Evolutionary conservation across 64 coral and sea anemone genomes (phyloP).

Genomic region (Acropora yongei): DNA sequence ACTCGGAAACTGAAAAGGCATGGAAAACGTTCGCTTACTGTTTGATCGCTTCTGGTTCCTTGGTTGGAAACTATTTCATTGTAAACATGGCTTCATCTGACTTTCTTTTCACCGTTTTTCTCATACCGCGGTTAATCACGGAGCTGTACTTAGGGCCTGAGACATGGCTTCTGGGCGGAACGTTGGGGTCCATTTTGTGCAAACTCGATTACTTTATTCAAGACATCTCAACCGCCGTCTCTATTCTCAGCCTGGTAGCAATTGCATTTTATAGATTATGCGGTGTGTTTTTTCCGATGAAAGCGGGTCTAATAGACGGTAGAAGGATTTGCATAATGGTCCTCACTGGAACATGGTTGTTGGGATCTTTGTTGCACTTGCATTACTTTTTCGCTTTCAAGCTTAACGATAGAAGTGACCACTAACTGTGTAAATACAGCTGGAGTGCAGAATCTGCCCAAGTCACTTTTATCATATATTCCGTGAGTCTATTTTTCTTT

Average conservation of each 20-base stretch:
- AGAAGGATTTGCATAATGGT: not conserved
- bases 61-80: constrained; percentile 3
- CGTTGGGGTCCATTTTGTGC: not conserved
- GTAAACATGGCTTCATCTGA: constrained; percentile 39
- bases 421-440: not conserved
- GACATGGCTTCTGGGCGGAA: not conserved
- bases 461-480: constrained; percentile 9
- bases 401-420: not conserved
- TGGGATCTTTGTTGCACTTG: not conserved
- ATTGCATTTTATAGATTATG: constrained; percentile 62
- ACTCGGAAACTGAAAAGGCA: too few relatives aligned
- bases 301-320: not conserved
- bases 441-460: constrained; percentile 7
- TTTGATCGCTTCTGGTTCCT: too few relatives aligned
- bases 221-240: constrained; percentile 48
- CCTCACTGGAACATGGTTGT: constrained; percentile 23
- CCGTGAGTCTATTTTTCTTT: constrained; percentile 38
- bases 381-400: constrained; percentile 49
- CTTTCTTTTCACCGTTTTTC: not conserved
- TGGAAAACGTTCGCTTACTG: too few relatives aligned
- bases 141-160: not conserved
- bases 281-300: constrained; percentile 55
- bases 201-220: constrained; percentile 13
- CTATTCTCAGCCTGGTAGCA: constrained; percentile 45
- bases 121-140: not conserved